phyloP scores from a whole-genome alignment of 2,888 invertebrate species.

The Blastobasis adustella region DNA sequence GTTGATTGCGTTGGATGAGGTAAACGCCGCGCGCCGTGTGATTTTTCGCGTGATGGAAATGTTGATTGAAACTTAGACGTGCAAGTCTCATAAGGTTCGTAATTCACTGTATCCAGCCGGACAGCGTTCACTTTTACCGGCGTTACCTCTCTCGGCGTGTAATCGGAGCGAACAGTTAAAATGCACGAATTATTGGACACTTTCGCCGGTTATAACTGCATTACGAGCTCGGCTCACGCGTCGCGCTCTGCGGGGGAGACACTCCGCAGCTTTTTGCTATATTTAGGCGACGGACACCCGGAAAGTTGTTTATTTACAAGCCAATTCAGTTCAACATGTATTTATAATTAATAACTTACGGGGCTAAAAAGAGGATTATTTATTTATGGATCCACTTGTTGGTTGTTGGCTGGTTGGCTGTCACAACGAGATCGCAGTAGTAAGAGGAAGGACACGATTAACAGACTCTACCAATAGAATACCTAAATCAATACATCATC shows the following conservation, averaged over 20 bases:
- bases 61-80: background rate
- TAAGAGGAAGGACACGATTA: too few species aligned
- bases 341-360: too few species aligned
- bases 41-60: background rate
- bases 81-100: background rate
- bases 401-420: too few species aligned
- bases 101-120: background rate
- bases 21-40: background rate
- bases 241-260: background rate
- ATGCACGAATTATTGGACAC: constrained; percentile 23
- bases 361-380: too few species aligned
- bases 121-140: constrained; percentile 29
- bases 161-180: constrained; percentile 34
- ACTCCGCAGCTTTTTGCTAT: background rate
- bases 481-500: too few species aligned
- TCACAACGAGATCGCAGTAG: too few species aligned
- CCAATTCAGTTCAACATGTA: too few species aligned
- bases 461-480: too few species aligned
- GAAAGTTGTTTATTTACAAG: background rate
- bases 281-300: background rate
- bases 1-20: background rate
- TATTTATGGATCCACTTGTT: too few species aligned
- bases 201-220: constrained; percentile 32
- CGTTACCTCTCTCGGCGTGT: constrained; percentile 34
- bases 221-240: constrained; percentile 2